phyloP scores from a whole-genome alignment of 2,113 vertebrate genomes.

The Dipodomys merriami region DNA sequence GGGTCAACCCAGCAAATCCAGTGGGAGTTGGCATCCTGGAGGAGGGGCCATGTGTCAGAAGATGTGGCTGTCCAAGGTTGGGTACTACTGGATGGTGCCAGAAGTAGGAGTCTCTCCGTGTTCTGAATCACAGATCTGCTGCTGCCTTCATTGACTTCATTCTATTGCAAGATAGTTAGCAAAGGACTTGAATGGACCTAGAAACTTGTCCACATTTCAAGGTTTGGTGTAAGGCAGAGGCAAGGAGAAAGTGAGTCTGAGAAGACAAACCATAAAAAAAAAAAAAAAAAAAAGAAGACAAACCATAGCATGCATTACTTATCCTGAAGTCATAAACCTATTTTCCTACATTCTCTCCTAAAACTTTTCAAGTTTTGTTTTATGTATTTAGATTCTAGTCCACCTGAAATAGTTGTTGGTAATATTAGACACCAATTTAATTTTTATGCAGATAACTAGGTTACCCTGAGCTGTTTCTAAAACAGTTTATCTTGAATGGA shows the following conservation, averaged over 20 bases:
- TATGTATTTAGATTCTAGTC: slow-evolving; percentile 18
- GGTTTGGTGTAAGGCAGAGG: slow-evolving; percentile 10
- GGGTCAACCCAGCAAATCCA: background rate
- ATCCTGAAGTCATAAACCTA: background rate
- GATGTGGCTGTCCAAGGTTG: background rate
- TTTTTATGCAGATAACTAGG: background rate
- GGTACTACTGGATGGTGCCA: background rate
- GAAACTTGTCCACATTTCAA: background rate
- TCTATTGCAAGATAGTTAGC: background rate
- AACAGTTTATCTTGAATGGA: background rate
- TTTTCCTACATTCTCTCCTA: slow-evolving; percentile 4
- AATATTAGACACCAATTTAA: slow-evolving; percentile 26
- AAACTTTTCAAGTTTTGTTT: slow-evolving; percentile 42
- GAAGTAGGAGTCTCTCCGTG: background rate
- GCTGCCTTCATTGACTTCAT: background rate
- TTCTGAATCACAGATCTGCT: background rate
- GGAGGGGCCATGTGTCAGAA: background rate
- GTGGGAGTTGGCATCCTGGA: background rate
- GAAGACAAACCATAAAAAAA: background rate
- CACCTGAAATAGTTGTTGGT: background rate
- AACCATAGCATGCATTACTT: background rate
- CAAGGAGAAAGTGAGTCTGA: background rate
- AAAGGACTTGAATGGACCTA: background rate
- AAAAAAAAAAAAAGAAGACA: background rate
- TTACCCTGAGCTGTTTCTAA: background rate